Conservation (phyloP, 1,140 invertebrate species). For the Drosophila jambulina region DNA sequence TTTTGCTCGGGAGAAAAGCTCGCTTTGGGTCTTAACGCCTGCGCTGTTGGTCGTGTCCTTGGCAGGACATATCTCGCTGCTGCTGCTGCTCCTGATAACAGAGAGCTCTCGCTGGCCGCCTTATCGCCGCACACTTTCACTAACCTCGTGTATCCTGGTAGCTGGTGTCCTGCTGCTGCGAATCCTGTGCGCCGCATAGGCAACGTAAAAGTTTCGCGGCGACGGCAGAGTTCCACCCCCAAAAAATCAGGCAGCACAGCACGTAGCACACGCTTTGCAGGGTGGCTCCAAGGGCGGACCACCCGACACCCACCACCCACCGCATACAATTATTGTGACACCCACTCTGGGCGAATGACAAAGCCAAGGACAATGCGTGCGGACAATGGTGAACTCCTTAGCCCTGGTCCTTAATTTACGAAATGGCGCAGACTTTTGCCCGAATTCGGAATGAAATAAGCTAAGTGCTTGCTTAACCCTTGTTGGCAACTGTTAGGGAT, state of each 20-base stretch:
- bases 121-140: slow-evolving; percentile 45
- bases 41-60: slow-evolving; percentile 60
- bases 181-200: slow-evolving; percentile 52
- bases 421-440: not conserved
- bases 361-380: slow-evolving; percentile 45
- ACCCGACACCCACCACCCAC: not conserved
- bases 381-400: slow-evolving; percentile 41
- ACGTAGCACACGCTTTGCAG: slow-evolving; percentile 29
- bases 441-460: slow-evolving; percentile 17
- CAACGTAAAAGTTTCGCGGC: slow-evolving; percentile 44
- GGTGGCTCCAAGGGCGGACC: slow-evolving; percentile 27
- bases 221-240: slow-evolving; percentile 13
- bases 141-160: slow-evolving; percentile 8
- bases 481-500: too few relatives aligned
- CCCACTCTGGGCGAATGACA: slow-evolving; percentile 18
- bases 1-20: slow-evolving; percentile 25
- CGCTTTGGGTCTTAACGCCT: slow-evolving; percentile 28
- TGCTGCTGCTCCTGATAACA: slow-evolving; percentile 20
- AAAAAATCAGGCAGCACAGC: not conserved
- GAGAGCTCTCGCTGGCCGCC: slow-evolving; percentile 32
- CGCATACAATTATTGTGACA: not conserved
- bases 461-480: slow-evolving; percentile 24
- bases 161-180: slow-evolving; percentile 12
- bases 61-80: slow-evolving; percentile 54
- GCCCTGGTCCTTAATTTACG: slow-evolving; percentile 20